These are phyloP conservation scores for Drosophila fungiperda DNA, from an alignment of 2,888 invertebrate species.

Conservation along the genomic window DNA sequence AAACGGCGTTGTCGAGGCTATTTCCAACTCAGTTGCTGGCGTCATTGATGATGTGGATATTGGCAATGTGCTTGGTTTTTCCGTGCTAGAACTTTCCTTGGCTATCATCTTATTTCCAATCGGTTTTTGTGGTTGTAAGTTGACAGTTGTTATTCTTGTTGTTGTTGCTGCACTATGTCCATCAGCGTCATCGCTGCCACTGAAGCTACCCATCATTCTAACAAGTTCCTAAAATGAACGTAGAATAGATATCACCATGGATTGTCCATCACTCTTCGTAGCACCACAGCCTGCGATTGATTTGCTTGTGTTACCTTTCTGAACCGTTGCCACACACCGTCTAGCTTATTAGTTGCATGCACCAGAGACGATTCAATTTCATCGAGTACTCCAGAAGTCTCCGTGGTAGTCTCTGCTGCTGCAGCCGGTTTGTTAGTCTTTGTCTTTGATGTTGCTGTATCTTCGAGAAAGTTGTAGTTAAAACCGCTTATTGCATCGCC, in stretches of 20 bases:
- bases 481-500: conserved; percentile 44
- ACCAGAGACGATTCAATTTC: conserved; percentile 60
- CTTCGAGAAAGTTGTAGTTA: conserved; percentile 39
- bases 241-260: conserved; percentile 6
- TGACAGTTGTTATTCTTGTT: conserved; percentile 3
- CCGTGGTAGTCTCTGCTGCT: conserved; percentile 6
- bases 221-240: conserved; percentile 44
- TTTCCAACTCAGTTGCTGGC: conserved; percentile 4
- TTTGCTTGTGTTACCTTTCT: conserved; percentile 49
- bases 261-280: neutral
- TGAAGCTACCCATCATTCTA: conserved; percentile 39
- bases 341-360: conserved; percentile 51
- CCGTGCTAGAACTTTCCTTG: conserved; percentile 5
- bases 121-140: conserved; percentile 27
- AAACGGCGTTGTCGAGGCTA: conserved; percentile 5
- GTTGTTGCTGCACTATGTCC: conserved; percentile 6
- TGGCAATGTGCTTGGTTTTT: conserved; percentile 9
- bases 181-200: conserved; percentile 12
- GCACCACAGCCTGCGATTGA: neutral
- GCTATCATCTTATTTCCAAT: conserved; percentile 1
- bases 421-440: conserved; percentile 11
- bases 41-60: conserved; percentile 3
- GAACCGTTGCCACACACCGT: conserved; percentile 63
- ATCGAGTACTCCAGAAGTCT: conserved; percentile 16
- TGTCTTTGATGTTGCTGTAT: neutral